These are phyloP conservation scores for Oceanodroma tethys DNA, from an alignment of 2,113 vertebrate species.

Conservation along the genomic window DNA sequence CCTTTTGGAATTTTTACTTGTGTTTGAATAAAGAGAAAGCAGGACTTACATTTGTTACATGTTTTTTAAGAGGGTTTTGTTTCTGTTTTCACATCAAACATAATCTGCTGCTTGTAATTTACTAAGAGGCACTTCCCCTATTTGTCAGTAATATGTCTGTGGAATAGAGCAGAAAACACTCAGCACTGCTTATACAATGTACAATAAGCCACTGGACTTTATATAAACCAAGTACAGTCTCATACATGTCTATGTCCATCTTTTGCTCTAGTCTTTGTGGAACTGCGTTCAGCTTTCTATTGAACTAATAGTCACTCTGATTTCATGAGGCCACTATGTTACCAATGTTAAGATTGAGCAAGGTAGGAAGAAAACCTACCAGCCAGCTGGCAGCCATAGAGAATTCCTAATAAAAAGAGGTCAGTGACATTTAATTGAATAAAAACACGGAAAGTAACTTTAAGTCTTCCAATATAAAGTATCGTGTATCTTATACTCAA, in stretches of 20 bases:
- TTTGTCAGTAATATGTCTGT: background rate
- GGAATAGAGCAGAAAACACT: background rate
- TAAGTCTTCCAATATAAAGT: background rate
- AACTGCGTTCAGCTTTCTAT: background rate
- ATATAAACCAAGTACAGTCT: background rate
- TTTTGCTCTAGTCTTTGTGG: background rate
- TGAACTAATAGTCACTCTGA: background rate
- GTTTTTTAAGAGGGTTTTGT: background rate
- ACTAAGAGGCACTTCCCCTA: too few relatives aligned
- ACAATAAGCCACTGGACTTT: background rate
- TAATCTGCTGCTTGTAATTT: background rate
- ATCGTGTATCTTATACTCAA: background rate
- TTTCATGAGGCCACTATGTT: background rate
- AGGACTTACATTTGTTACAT: background rate
- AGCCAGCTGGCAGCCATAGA: background rate
- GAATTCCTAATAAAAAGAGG: background rate
- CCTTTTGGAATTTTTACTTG: background rate
- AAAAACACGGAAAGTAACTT: background rate
- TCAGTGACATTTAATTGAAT: accelerated
- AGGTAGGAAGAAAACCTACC: background rate
- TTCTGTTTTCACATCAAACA: background rate
- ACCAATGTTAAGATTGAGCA: background rate
- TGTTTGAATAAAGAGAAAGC: background rate
- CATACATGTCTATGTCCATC: background rate
- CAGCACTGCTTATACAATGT: background rate